Evolutionary conservation across 2,888 invertebrate genomes (phyloP).

Genomic region (Limnephilus lunatus): DNA sequence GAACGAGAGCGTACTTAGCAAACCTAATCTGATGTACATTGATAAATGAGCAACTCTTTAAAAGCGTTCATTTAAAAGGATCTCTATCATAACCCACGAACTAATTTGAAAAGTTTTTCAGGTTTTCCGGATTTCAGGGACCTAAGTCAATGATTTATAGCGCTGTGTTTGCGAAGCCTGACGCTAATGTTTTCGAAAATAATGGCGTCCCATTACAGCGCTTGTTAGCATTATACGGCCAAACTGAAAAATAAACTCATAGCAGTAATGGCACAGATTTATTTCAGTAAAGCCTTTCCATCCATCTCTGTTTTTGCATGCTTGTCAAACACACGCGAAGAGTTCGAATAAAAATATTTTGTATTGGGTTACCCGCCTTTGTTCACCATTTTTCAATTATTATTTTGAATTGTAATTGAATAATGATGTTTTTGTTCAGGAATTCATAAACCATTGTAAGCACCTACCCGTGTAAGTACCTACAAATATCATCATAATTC

Average conservation of each 20-base stretch:
- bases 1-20: not conserved
- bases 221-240: not conserved
- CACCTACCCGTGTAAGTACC: not conserved
- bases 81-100: not conserved
- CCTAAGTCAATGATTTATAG: slow-evolving; percentile 8
- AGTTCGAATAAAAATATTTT: not conserved
- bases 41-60: not conserved
- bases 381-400: not conserved
- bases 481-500: not conserved
- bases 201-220: not conserved
- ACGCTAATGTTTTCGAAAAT: slow-evolving; percentile 10
- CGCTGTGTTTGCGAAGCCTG: slow-evolving; percentile 3
- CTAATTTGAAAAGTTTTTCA: not conserved
- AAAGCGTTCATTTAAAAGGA: not conserved
- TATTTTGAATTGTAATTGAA: not conserved
- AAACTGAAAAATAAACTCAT: not conserved
- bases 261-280: not conserved
- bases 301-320: not conserved
- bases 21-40: not conserved
- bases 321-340: not conserved
- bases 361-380: not conserved
- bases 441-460: not conserved
- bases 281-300: not conserved
- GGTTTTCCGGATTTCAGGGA: not conserved
- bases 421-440: not conserved